phyloP scores from a whole-genome alignment of 2,113 vertebrate species.

The Emydura subglobosa region DNA sequence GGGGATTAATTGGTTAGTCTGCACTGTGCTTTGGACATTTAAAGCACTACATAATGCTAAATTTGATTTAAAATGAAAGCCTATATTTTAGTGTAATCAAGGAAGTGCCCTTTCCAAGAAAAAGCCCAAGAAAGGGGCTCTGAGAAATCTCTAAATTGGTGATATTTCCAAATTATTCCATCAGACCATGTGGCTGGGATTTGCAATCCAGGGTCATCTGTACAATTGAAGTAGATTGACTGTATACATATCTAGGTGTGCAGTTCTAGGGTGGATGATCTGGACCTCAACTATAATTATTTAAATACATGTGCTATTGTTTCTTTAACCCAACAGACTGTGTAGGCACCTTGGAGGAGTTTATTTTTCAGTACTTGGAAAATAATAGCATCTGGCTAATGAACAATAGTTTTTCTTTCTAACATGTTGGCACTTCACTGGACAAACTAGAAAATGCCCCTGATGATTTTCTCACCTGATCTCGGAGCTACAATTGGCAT shows the following conservation, averaged over 20 bases:
- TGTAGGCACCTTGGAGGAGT: neutral
- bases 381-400: constrained; percentile 20
- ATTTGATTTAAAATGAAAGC: neutral
- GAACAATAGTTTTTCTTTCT: neutral
- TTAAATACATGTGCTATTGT: neutral
- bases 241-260: accelerated
- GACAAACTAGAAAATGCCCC: constrained; percentile 21
- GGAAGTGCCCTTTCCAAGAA: neutral
- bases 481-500: neutral
- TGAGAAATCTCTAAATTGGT: too few species aligned
- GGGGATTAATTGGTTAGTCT: neutral
- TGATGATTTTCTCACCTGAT: neutral
- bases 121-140: too few species aligned
- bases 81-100: neutral
- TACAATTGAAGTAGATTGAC: neutral
- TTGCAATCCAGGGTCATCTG: neutral
- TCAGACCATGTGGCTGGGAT: neutral
- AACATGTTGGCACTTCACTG: neutral
- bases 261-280: neutral
- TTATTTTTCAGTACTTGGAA: neutral
- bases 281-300: neutral
- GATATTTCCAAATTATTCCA: neutral
- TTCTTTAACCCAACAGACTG: neutral
- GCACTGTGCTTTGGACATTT: neutral
- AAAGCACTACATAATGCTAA: accelerated